Conservation (phyloP, 2,888 invertebrate genomes). For the Eristalis arbustorum region DNA sequence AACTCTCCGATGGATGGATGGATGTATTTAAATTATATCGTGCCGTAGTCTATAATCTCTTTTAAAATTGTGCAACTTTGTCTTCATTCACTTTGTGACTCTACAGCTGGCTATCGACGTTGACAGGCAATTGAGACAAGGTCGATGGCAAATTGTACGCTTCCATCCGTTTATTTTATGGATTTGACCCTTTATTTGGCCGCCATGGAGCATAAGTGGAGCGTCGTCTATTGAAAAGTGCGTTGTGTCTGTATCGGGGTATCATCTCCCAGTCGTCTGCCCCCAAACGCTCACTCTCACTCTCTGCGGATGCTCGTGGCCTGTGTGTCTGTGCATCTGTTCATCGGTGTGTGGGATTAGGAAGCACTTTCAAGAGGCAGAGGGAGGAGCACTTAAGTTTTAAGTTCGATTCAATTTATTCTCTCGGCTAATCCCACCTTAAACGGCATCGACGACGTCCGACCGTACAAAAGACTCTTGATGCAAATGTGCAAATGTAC, state of each 20-base stretch:
- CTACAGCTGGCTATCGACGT: neutral
- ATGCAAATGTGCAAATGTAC: slow-evolving; percentile 50
- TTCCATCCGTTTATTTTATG: slow-evolving; percentile 19
- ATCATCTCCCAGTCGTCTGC: neutral
- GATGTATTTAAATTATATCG: slow-evolving; percentile 8
- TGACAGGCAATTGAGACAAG: slow-evolving; percentile 58
- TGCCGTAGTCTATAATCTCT: slow-evolving; percentile 21
- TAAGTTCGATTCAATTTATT: slow-evolving; percentile 58
- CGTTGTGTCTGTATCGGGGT: neutral
- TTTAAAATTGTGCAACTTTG: slow-evolving; percentile 23
- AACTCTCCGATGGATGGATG: slow-evolving; percentile 33
- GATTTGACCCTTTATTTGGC: slow-evolving; percentile 51
- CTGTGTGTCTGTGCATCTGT: neutral
- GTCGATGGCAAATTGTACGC: slow-evolving; percentile 44
- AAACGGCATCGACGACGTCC: slow-evolving; percentile 26
- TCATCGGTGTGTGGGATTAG: slow-evolving; percentile 45
- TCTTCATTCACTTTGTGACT: neutral
- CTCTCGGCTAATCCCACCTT: slow-evolving; percentile 44
- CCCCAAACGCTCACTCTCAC: neutral
- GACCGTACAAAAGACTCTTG: slow-evolving; percentile 42
- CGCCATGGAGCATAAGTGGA: slow-evolving; percentile 6
- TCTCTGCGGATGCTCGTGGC: neutral
- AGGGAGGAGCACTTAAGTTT: slow-evolving; percentile 40
- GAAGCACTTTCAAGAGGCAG: neutral
- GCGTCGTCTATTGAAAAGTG: slow-evolving; percentile 6